Base-by-base conservation (phyloP, 1,140 invertebrate genomes). In the Diuraphis noxia region DNA sequence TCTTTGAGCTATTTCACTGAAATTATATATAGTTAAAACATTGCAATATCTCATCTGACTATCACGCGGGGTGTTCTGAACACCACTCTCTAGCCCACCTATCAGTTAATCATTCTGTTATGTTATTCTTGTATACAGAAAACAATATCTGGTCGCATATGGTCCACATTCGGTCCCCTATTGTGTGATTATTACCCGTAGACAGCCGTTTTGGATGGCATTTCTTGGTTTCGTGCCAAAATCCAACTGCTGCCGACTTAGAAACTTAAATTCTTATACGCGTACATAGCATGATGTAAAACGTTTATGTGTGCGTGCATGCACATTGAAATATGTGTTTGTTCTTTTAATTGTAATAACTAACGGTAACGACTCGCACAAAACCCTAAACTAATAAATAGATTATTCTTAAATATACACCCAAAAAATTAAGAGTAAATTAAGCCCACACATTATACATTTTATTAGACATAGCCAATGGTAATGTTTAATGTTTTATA, bases 321-420 rank as follows among this genome's bases (percentile, higher is more conserved):
- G 85, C 21, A 10, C 13, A 38, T 25, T 87, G 46, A 87, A 87
- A 87, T 52, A 87, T 56, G 85, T 40, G 30, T 88, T 40, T 88
- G 49, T 63, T 63, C 36, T 30, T 34, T 41, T 63, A 40, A 38
- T 86, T 86, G 13, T 52, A 86, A 85, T 52, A 86, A 86, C 36
- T 49, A 86, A 36, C 40, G 85, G 34, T 2, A 86, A 49, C 38
- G 34, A 38, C 46, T 63, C 6, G 25, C 30, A 52, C 34, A 38
- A 23, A 23, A 40, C 86, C 49, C 86, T 88, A 88, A 88, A 19
- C 86, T 63, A 88, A 88, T 63, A 88, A 88, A 88, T 36, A 25
- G 52, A 63, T 63, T 88, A 63, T 88, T 88, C 17, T 40, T 30
- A 38, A 36, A 87, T 36, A 85, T 43, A 41, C 38, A 87, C 49